Evolutionary conservation across 2,113 vertebrate genomes (phyloP).

Genomic region (Fregata magnificens): DNA sequence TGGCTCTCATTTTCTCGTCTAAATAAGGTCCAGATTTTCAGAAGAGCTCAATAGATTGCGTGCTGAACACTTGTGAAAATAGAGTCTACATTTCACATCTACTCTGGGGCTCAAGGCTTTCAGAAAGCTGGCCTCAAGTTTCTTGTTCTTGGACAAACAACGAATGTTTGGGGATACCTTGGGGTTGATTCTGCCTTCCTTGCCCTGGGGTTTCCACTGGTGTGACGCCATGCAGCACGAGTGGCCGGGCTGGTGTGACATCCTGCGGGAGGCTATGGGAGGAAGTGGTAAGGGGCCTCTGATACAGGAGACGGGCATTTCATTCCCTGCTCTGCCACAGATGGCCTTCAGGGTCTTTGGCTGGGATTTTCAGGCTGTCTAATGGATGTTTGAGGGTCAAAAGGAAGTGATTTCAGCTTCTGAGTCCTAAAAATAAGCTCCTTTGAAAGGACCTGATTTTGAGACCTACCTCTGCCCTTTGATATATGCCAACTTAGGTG

Average conservation of each 20-base stretch:
- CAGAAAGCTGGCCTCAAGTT: background rate
- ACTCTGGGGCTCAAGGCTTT: conserved; percentile 5
- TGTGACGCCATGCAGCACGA: background rate
- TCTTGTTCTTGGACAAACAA: conserved; percentile 34
- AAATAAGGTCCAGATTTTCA: conserved; percentile 67
- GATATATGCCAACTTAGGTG: accelerated
- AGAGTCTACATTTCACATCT: conserved; percentile 34
- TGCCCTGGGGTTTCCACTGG: background rate
- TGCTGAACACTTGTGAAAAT: conserved; percentile 65
- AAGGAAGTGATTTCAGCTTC: background rate
- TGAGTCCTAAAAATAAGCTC: background rate
- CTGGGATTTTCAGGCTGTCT: background rate
- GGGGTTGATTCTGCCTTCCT: background rate
- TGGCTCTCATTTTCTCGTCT: conserved; percentile 37
- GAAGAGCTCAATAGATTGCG: conserved; percentile 35
- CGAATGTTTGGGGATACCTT: background rate
- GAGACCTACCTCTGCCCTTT: background rate
- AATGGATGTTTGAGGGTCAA: background rate
- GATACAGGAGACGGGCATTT: accelerated
- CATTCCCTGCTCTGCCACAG: background rate
- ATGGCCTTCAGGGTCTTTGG: background rate
- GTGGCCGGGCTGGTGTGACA: accelerated
- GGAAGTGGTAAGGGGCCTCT: background rate
- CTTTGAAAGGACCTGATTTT: background rate
- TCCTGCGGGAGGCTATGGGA: background rate